Percentiles rank a stretch among this genome's conserved stretches.
phyloP scores from a whole-genome alignment of 1,140 invertebrate genomes.

The Meteorus sp. region DNA sequence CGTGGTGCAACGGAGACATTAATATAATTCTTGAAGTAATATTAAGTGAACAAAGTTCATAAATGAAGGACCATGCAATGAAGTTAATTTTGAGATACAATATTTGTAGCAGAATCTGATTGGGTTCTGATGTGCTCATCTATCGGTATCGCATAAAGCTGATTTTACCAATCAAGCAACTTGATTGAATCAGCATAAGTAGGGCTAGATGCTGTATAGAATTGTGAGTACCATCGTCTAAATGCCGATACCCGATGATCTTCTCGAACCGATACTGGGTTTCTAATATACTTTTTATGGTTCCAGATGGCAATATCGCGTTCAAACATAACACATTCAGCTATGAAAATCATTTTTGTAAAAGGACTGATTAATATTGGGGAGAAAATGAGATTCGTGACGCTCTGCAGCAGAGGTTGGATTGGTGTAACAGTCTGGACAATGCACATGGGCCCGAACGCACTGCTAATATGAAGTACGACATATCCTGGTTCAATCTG shows the following conservation, averaged over 20 bases:
- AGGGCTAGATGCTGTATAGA: slow-evolving; percentile 80
- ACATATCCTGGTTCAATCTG: slow-evolving; percentile 85
- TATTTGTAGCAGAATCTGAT: too few species aligned
- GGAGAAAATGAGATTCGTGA: slow-evolving; percentile 76
- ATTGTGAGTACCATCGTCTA: slow-evolving; percentile 84
- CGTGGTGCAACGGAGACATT: too few species aligned
- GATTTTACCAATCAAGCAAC: slow-evolving; percentile 43
- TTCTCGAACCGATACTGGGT: slow-evolving; percentile 75
- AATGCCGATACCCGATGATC: slow-evolving; percentile 75
- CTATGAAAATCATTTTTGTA: slow-evolving; percentile 69
- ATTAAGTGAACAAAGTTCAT: too few species aligned
- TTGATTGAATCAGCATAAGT: slow-evolving; percentile 57
- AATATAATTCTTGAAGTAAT: too few species aligned
- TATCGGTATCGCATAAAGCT: too few species aligned
- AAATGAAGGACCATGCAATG: too few species aligned
- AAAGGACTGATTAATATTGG: slow-evolving; percentile 64
- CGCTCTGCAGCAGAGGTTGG: slow-evolving; percentile 75
- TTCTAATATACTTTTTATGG: slow-evolving; percentile 74
- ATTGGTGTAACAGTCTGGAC: slow-evolving; percentile 81
- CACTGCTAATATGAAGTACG: slow-evolving; percentile 65
- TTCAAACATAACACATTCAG: slow-evolving; percentile 80
- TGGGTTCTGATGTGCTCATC: too few species aligned
- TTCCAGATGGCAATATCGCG: slow-evolving; percentile 89
- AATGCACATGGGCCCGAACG: slow-evolving; percentile 67
- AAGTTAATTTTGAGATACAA: too few species aligned